Percentiles rank a stretch among this genome's conserved stretches.
phyloP scores from a whole-genome alignment of 2,113 vertebrate species.

The Pimephales promelas region DNA sequence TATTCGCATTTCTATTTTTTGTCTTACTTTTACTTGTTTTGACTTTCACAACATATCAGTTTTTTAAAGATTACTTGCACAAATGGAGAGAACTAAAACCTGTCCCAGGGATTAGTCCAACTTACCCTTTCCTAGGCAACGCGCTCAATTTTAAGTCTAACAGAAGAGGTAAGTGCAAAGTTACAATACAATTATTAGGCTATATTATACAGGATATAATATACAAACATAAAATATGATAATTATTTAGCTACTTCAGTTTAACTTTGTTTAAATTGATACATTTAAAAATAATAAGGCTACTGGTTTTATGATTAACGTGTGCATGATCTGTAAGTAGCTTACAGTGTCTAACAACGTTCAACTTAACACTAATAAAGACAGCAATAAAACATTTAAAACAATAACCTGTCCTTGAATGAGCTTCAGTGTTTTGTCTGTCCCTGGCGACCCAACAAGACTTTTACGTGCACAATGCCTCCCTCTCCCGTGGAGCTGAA shows the following conservation, averaged over 20 bases:
- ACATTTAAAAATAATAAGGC: background rate
- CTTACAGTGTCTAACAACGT: too few species aligned
- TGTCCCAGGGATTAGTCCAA: constrained; percentile 70
- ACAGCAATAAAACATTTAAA: too few species aligned
- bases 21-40: constrained; percentile 51
- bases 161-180: constrained; percentile 74
- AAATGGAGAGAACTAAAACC: constrained; percentile 75
- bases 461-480: background rate
- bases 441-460: background rate
- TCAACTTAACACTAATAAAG: background rate
- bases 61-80: constrained; percentile 65
- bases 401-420: too few species aligned
- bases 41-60: constrained; percentile 62
- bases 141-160: constrained; percentile 68
- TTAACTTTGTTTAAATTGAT: background rate
- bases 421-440: background rate
- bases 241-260: background rate
- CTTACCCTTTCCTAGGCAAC: constrained; percentile 84
- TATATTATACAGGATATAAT: background rate
- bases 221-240: background rate
- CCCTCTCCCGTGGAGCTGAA: background rate
- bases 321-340: too few species aligned
- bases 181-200: background rate
- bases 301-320: background rate
- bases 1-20: background rate